Base-by-base conservation (phyloP, 1,140 invertebrate genomes). In the Drosophila pseudoananassae region DNA sequence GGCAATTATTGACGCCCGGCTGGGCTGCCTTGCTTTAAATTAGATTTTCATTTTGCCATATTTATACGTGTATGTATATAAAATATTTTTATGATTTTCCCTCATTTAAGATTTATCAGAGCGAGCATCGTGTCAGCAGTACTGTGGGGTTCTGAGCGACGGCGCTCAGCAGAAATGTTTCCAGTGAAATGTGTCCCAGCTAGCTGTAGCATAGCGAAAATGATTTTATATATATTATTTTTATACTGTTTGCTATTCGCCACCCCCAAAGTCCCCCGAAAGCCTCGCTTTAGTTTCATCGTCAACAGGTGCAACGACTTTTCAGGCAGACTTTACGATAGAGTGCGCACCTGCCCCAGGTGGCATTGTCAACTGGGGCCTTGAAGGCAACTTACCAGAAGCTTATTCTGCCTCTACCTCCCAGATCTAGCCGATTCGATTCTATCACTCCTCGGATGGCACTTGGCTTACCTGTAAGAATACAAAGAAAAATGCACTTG, bases 1-100 rank as follows among this genome's bases (percentile, higher is more conserved):
- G 50, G 71, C 79, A 85, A 85, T 87, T 78, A 82, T 85, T 46
- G 60, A 81, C 53, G 82, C 73, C 61, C 73, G 54, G 73, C 60
- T 78, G 43, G 40, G 56, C 49, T 65, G 70, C 29, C 78, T 43
- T 40, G 31, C 49, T 68, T 76, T 60, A 78, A 88, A 50, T 78
- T 73, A 65, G 55, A 61, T 74, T 74, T 78, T 61, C 52, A 56
- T 60, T 52, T 68, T 61, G 50, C 61, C 74, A 47, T 64, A 49
- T 74, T 74, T 74, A 55, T 43, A 23, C 14, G 4, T 8, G 10
- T 4, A n/a, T 36, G 10, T 36, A 12, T 36, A 36, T 12, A 36
- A 12, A 36, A 23, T 45, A 51, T 61, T 52, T 47, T 23, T 23
- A 31, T 68, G 64, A 40, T 45, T 51, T 49, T 25, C 17, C 20